Conservation (phyloP, 1,140 invertebrate species). For the Hermetia illucens region DNA sequence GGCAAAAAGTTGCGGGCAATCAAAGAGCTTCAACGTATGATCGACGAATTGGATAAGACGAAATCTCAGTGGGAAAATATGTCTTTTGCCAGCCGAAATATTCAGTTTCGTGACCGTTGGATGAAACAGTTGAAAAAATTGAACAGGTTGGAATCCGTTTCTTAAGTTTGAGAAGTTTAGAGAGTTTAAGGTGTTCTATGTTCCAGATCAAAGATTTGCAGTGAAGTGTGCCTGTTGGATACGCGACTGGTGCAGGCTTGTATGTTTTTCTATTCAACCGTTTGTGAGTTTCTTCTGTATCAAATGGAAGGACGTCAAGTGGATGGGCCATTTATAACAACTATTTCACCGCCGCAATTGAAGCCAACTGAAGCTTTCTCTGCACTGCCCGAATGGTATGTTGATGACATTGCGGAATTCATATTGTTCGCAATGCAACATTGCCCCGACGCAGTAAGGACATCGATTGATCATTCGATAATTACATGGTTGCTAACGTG, state of each 20-base stretch:
- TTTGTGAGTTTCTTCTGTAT: constrained; percentile 61
- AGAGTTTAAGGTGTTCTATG: constrained; percentile 4
- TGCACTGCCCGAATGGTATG: constrained; percentile 88
- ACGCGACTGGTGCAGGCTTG: constrained; percentile 61
- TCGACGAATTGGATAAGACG: constrained; percentile 70
- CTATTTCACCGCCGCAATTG: constrained; percentile 38
- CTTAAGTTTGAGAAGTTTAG: background rate
- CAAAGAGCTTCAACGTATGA: constrained; percentile 78
- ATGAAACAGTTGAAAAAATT: constrained; percentile 63
- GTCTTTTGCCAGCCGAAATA: constrained; percentile 58
- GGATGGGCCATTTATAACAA: constrained; percentile 27
- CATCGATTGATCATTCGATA: constrained; percentile 65
- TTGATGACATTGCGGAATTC: constrained; percentile 93
- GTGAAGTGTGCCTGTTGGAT: constrained; percentile 76
- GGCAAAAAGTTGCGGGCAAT: constrained; percentile 67
- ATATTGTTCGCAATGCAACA: constrained; percentile 83
- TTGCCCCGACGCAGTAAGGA: constrained; percentile 56
- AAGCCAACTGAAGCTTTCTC: constrained; percentile 61
- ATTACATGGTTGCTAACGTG: constrained; percentile 79
- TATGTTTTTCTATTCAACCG: constrained; percentile 73
- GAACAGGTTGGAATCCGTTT: constrained; percentile 32
- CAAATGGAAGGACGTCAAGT: constrained; percentile 38
- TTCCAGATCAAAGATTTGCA: constrained; percentile 66
- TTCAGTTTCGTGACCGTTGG: constrained; percentile 73
- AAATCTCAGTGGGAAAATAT: constrained; percentile 73